A percentile compares a stretch with the other conserved stretches of the same genome.
phyloP scores from a whole-genome alignment of 2,113 vertebrate species.

The Passer montanus region DNA sequence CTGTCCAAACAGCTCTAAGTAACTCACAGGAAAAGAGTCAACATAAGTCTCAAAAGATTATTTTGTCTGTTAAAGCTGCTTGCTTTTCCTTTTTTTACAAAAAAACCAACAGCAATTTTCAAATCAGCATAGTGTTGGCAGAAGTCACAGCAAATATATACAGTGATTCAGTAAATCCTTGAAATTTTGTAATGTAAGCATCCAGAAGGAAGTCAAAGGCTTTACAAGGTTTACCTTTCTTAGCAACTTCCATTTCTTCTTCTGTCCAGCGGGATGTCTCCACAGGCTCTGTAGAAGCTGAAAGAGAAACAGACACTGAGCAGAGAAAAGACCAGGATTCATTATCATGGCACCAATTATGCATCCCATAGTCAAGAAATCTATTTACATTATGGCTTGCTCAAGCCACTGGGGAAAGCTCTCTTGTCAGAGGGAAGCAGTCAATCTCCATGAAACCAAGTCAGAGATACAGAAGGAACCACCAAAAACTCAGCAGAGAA shows the following conservation, averaged over 20 bases:
- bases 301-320: conserved; percentile 63
- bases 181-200: background rate
- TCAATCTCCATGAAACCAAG: conserved; percentile 72
- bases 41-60: background rate
- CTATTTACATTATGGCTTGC: conserved; percentile 76
- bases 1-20: background rate
- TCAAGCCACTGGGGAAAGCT: conserved; percentile 59
- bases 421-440: conserved; percentile 43
- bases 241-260: conserved; percentile 99
- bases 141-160: background rate
- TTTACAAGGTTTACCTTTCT: conserved; percentile 86
- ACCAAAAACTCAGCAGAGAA: conserved; percentile 1
- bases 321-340: conserved; percentile 57
- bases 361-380: conserved; percentile 71
- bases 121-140: background rate
- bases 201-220: background rate
- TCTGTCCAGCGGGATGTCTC: conserved; percentile 99
- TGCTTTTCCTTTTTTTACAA: too few relatives aligned
- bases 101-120: background rate
- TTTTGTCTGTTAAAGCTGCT: background rate
- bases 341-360: conserved; percentile 51
- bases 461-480: background rate
- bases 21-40: background rate
- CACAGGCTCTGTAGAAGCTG: conserved; percentile 89
- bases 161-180: background rate